Base-by-base conservation (phyloP, 2,113 vertebrate genomes). In the Amblyopsis rosae region DNA sequence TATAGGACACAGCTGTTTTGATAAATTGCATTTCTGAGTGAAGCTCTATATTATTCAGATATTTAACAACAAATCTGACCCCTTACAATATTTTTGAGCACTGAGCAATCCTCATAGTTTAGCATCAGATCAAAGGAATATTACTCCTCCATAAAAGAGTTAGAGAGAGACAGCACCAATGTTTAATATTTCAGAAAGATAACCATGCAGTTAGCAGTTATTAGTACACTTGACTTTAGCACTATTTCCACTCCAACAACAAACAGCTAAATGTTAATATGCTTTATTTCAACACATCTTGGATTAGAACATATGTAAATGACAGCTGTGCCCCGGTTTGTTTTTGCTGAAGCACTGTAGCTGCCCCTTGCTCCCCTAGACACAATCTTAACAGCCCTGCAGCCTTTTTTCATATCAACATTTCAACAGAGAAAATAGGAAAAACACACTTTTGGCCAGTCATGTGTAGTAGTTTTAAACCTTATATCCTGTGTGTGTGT, bases 321-420 rank as follows among this genome's bases (percentile, higher is more conserved):
- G 81, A 49, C 26, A 32, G 57, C 56, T 51, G 55, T 56, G 45
- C 59, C 67, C 55, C 61, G 61, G 66, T 32, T 55, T 65, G 80
- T 73, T 72, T 69, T 79, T 48, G 8, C 76, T 73, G 70, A 79
- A 70, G 82, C 73, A 49, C 1, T 19, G 54, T 47, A 70, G 33
- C 65, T 74, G 65, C 56, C 69, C 63, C 12, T 59, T 9, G 9
- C 46, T 62, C 57, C 51, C 55, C 67, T 3, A 19, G 63, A 79
- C 63, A 4, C 47, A 62, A 71, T 75, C 65, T 70, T 72, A 79
- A 76, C 60, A 81, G 61, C 73, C 72, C 74, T 15, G 59, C 51
- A 69, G 66, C 72, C 72, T 76, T 71, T 79, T 78, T 72, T 67
- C 59, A 67, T 82, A 89, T 88, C 49, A 89, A 82, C 76, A 64